phyloP scores from a whole-genome alignment of 2,797 vertebrate species.

The Poeciliopsis turneri region DNA sequence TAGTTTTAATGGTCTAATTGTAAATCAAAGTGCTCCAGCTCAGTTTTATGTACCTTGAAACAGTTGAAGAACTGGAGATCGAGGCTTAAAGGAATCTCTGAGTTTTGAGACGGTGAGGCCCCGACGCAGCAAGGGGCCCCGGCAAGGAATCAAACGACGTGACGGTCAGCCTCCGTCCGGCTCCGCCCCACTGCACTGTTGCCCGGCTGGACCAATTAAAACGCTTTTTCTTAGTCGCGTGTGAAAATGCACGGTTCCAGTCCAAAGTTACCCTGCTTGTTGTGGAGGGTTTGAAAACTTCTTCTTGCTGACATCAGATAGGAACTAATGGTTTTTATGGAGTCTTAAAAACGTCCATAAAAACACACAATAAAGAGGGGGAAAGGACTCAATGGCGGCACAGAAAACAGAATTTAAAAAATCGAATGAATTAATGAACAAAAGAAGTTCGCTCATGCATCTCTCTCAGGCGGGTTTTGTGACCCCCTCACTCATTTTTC shows the following conservation, averaged over 20 bases:
- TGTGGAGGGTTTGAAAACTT: background rate
- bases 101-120: background rate
- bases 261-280: background rate
- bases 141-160: background rate
- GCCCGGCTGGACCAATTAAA: background rate
- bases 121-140: background rate
- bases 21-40: background rate
- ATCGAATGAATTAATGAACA: too few species aligned
- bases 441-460: too few species aligned
- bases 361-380: too few species aligned
- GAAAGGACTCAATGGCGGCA: too few species aligned
- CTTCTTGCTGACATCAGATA: background rate
- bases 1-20: background rate
- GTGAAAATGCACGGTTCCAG: background rate
- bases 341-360: background rate
- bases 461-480: too few species aligned
- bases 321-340: background rate
- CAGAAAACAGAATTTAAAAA: too few species aligned
- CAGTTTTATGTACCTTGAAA: background rate
- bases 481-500: background rate
- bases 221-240: background rate
- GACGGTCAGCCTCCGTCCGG: background rate
- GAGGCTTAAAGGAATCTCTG: background rate
- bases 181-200: background rate
- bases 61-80: background rate